A percentile compares a stretch with the other conserved stretches of the same genome.
Conservation (phyloP, 2,888 invertebrate species). For the Zhuqinia jingwanae region DNA sequence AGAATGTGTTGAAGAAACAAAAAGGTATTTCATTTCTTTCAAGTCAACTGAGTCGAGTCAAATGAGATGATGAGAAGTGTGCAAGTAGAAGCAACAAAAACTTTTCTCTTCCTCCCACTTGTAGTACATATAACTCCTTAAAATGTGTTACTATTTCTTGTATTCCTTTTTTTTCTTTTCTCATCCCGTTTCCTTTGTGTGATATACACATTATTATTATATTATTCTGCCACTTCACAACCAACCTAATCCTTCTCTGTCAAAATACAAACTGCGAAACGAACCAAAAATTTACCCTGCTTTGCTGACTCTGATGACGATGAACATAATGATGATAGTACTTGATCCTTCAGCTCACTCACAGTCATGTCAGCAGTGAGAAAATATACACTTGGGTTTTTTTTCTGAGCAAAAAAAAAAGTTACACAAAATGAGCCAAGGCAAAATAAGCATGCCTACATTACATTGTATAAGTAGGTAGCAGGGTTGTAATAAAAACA, state of each 20-base stretch:
- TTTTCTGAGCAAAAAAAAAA: not conserved
- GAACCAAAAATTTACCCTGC: slow-evolving; percentile 34
- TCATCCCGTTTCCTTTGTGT: not conserved
- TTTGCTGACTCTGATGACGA: slow-evolving; percentile 10
- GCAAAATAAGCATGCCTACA: too few relatives aligned
- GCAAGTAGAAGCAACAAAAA: too few relatives aligned
- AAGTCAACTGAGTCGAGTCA: too few relatives aligned
- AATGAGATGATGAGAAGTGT: too few relatives aligned
- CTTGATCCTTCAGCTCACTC: slow-evolving; percentile 23
- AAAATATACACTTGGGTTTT: not conserved
- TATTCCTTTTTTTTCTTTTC: not conserved
- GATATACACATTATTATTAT: not conserved
- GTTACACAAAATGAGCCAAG: not conserved
- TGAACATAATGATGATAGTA: slow-evolving; percentile 13
- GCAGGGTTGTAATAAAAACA: too few relatives aligned
- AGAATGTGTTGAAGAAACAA: too few relatives aligned
- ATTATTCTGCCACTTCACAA: slow-evolving; percentile 32
- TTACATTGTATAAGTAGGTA: too few relatives aligned
- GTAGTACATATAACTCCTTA: too few relatives aligned
- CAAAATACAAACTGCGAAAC: slow-evolving; percentile 55
- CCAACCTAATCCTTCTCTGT: slow-evolving; percentile 59
- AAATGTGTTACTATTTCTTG: too few relatives aligned
- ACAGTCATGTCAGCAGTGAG: not conserved
- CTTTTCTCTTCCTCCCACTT: too few relatives aligned
- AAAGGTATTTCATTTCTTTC: too few relatives aligned